Base-by-base conservation (phyloP, 1,140 invertebrate species). In the Tetragnatha versicolor region DNA sequence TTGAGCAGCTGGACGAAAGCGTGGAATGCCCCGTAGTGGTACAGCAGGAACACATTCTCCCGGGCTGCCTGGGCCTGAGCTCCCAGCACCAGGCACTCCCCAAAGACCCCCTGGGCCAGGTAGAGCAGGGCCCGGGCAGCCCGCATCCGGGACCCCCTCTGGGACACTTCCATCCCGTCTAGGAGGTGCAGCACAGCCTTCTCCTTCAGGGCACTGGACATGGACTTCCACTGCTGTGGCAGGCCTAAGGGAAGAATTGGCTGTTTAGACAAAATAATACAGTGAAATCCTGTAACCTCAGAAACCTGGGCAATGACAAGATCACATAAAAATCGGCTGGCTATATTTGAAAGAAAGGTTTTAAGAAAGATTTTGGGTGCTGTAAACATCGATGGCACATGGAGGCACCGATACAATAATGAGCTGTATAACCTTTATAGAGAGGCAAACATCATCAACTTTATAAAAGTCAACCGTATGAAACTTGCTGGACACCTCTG, bases 1-100 rank as follows among this genome's bases (percentile, higher is more conserved):
- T 95, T 94, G 63, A 99, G 87, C 60, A 98, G 88, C 85, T 98
- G 94, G 35, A 97, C 90, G 86, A 98, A 95, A 2, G 93, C 91
- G 72, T 90, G 87, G 87, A 97, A 98, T 42, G 94, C 90, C 25
- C 96, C 96, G 86, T 92, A 90, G 82, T 95, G 90, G 84, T 97
- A 96, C 0, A 98, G 87, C 35, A 94, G 87, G 85, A 96, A 92
- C 2, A 95, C 91, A 88, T 98, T 98, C 81, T 89, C 88, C 72
- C 79, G 33, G 9, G 81, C 58, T 27, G 61, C 20, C 20, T 65
- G 49, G 14, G 77, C 42, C 49, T 82, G 81, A 25, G 82, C 68
- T 51, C 81, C 80, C 39, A 83, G 42, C 0, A 68, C 60, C 5
- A 68, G 27, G 37, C 82, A 83, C 58, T 83, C 82, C 5, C 65